Evolutionary conservation across 2,113 vertebrate species (phyloP).

Genomic region (Tonatia bakeri): DNA sequence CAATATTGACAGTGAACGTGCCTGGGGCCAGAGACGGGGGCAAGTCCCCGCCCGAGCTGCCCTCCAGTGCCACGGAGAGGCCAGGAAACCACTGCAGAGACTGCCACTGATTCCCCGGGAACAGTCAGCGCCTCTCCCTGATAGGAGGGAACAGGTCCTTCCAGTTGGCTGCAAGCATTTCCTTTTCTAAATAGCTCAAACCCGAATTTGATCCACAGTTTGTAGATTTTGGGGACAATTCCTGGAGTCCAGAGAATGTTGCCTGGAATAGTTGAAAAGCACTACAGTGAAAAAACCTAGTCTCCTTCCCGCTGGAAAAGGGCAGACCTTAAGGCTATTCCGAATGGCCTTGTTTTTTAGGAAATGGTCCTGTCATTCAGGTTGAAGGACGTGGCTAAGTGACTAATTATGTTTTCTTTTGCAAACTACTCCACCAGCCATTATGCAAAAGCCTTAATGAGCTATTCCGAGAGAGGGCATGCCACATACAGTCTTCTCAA

Average conservation of each 20-base stretch:
- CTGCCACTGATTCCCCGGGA: neutral
- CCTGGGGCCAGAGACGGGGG: too few species aligned
- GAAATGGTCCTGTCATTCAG: conserved; percentile 40
- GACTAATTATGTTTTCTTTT: conserved; percentile 67
- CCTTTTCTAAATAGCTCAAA: conserved; percentile 48
- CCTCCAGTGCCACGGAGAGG: neutral
- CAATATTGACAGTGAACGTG: neutral
- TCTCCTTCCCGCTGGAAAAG: neutral
- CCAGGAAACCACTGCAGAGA: neutral
- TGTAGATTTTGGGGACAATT: neutral
- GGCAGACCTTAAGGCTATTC: neutral
- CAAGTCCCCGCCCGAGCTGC: neutral
- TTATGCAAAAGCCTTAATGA: conserved; percentile 53
- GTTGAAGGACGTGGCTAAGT: neutral
- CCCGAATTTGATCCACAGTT: neutral
- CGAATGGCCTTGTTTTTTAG: conserved; percentile 32
- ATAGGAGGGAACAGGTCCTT: neutral
- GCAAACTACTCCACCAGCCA: conserved; percentile 48
- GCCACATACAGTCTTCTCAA: neutral
- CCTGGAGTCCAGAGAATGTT: neutral
- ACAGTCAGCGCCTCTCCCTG: neutral
- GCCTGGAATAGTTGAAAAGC: neutral
- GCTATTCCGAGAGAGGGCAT: neutral
- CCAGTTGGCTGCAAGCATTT: neutral
- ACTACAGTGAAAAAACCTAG: neutral